These are phyloP conservation scores for Pelodytes ibericus DNA, from an alignment of 2,797 vertebrate species.

Conservation along the genomic window DNA sequence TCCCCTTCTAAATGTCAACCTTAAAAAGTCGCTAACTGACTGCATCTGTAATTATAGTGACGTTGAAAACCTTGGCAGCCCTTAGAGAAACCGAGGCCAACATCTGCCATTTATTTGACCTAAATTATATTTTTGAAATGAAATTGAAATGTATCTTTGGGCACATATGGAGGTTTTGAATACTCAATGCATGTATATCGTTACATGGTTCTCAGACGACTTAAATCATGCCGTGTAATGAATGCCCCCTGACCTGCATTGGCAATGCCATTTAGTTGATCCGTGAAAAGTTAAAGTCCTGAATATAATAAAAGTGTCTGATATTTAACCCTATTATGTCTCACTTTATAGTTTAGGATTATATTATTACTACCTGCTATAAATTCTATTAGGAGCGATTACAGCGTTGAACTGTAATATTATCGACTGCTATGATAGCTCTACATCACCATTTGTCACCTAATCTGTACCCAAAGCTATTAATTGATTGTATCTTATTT, in stretches of 20 bases:
- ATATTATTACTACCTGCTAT: too few species aligned
- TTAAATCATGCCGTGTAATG: constrained; percentile 30
- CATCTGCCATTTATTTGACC: constrained; percentile 52
- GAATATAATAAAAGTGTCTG: background rate
- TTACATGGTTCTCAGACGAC: constrained; percentile 38
- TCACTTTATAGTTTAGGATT: too few species aligned
- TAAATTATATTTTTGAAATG: constrained; percentile 49
- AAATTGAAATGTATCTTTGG: constrained; percentile 47
- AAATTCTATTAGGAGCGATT: too few species aligned
- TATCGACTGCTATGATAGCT: too few species aligned
- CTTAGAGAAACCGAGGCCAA: constrained; percentile 34
- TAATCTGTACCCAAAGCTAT: too few species aligned
- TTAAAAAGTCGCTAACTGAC: constrained; percentile 45
- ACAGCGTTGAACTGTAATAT: too few species aligned
- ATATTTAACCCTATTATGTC: background rate
- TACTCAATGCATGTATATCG: constrained; percentile 23
- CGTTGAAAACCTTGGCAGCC: constrained; percentile 38
- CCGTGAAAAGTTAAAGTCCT: constrained; percentile 10
- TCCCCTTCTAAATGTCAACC: constrained; percentile 43
- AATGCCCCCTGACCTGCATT: constrained; percentile 33
- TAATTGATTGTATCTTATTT: too few species aligned
- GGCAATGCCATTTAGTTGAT: constrained; percentile 27
- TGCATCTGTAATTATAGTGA: constrained; percentile 50
- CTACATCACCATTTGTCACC: too few species aligned
- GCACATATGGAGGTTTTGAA: constrained; percentile 28